These are phyloP conservation scores for Rhaphigaster nebulosa DNA, from an alignment of 2,888 invertebrate genomes.

Conservation along the genomic window DNA sequence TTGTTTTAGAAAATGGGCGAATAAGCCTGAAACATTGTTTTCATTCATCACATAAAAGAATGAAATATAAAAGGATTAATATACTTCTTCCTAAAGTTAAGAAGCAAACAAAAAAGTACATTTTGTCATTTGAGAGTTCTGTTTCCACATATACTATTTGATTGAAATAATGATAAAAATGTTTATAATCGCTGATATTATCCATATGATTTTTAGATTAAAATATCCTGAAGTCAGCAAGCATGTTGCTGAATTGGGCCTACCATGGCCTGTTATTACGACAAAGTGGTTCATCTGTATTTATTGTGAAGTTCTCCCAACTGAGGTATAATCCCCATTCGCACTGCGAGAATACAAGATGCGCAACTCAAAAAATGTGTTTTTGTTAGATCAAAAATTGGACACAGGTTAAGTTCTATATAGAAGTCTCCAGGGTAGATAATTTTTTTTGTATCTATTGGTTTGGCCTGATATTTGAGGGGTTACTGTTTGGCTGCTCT, in stretches of 20 bases:
- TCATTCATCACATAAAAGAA: too few species aligned
- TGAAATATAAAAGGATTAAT: not conserved
- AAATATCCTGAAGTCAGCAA: conserved; percentile 85
- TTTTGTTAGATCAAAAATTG: too few species aligned
- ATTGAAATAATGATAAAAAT: not conserved
- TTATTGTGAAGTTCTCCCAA: conserved; percentile 92
- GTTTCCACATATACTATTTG: not conserved
- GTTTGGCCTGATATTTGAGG: too few species aligned
- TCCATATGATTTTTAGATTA: conserved; percentile 71
- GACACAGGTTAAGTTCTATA: too few species aligned
- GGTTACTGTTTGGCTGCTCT: too few species aligned
- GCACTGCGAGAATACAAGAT: not conserved
- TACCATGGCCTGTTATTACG: conserved; percentile 91
- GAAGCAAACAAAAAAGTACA: too few species aligned
- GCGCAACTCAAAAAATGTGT: too few species aligned
- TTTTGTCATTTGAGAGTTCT: not conserved
- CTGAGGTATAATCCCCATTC: conserved; percentile 74
- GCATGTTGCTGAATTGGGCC: conserved; percentile 83
- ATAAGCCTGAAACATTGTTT: too few species aligned
- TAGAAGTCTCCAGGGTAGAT: too few species aligned
- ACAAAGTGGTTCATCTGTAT: conserved; percentile 97
- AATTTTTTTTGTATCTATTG: too few species aligned
- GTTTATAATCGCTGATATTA: not conserved
- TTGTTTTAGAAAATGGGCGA: too few species aligned
- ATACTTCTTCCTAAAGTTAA: conserved; percentile 39